Conservation (phyloP, 2,797 vertebrate genomes). For the Typhlichthys subterraneus region DNA sequence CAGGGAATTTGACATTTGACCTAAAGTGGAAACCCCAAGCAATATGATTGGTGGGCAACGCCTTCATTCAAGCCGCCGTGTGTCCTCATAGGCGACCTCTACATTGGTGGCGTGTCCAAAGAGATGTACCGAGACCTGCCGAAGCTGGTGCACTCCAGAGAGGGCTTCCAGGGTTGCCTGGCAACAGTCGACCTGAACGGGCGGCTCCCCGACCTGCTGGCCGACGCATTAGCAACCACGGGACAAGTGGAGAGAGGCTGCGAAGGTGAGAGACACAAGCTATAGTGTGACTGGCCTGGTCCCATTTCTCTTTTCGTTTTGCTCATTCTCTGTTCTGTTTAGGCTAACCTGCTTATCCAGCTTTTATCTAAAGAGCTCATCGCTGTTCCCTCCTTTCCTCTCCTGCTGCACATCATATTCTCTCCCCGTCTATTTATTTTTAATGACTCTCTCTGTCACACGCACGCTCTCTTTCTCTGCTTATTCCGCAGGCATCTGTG, state of each 20-base stretch:
- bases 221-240: constrained; percentile 90
- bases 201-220: constrained; percentile 93
- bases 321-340: constrained; percentile 43
- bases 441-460: constrained; percentile 4
- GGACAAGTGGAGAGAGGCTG: constrained; percentile 98
- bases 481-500: constrained; percentile 84
- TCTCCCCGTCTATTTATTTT: constrained; percentile 23
- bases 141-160: constrained; percentile 94
- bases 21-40: too few species aligned
- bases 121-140: constrained; percentile 95
- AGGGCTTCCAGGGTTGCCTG: constrained; percentile 97
- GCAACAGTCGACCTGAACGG: constrained; percentile 96
- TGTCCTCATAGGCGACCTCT: constrained; percentile 87
- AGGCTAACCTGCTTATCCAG: constrained; percentile 65
- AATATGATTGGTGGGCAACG: constrained; percentile 12
- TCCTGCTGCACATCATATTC: constrained; percentile 47
- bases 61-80: constrained; percentile 20
- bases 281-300: constrained; percentile 9
- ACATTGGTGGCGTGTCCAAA: constrained; percentile 94
- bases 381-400: constrained; percentile 49
- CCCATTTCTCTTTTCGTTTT: constrained; percentile 37
- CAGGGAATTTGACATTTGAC: too few species aligned
- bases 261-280: constrained; percentile 83
- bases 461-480: constrained; percentile 47
- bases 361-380: constrained; percentile 38